Base-by-base conservation (phyloP, 2,888 invertebrate species). In the Prostheceraeus crozeri region DNA sequence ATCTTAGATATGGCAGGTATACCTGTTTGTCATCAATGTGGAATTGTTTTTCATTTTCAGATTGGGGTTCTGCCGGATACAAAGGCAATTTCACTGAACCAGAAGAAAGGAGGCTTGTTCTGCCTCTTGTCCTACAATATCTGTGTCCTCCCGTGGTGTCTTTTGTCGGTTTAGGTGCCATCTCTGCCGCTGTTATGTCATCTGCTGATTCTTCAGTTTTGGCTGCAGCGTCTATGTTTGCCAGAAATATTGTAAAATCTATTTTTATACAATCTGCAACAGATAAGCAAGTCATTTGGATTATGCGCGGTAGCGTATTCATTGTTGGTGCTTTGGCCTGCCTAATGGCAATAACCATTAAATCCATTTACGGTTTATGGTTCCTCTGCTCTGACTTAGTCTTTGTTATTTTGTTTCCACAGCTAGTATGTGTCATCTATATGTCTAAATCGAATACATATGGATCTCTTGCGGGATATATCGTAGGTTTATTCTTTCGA, bases 111-210 rank as follows among this genome's bases (percentile, higher is more conserved):
- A 89, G 88, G 71, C 87, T 94, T 86, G 90, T 98, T 68, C 81
- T 98, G 67, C 96, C 96, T 46, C 84, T 98, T 83, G 94, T 96
- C 48, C 81, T 94, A 70, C 94, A 96, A 77, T 89, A 93, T 75
- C 81, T 98, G 57, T 96, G 96, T 6, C 96, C 96, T 0, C 84
- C 86, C 74, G 87, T 87, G 78, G 89, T 98, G 25, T 89, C 94
- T 1, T 96, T 98, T 81, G 87, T 98, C 73, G 96, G 94, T 4
- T 82, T 98, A 65, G 98, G 98, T 0, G 96, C 96, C 4, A 93
- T 98, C 4, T 94, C 94, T 0, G 98, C 96, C 1, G 96, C 96
- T 19, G 96, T 98, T 65, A 98, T 98, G 96, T 94, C 94, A 33
- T 94, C 94, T 0, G 96, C 96, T 0, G 96, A 98, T 78, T 96